Evolutionary conservation across 1,140 invertebrate species (phyloP), one percentile per base, ranked within the genome.

Genomic region (Conopomorpha cramerella): DNA sequence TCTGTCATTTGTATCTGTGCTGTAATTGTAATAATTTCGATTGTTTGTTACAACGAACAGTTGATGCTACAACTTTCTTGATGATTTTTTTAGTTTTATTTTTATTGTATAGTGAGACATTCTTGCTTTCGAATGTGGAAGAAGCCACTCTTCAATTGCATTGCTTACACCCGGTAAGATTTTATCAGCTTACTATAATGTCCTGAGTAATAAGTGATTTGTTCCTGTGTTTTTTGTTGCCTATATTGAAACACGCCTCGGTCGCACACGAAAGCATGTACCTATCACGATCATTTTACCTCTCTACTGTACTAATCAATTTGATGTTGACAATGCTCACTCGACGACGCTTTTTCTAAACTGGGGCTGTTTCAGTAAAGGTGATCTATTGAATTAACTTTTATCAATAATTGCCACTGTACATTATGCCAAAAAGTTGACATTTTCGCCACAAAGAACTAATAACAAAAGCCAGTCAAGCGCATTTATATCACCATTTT

Each of bases 121-220:
- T 51, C 53, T 76, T 64, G 65, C 71, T 76, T 76, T 68, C 61
- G 65, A 71, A 74, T 70, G 65, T 72, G 67, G 71, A 76, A 72
- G 71, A 76, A 76, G 71, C 72, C 67, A 76, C 64, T 72, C 71
- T 70, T 70, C 71, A 72, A 72, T 60, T 74, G 70, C 65, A 63
- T 72, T 74, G 70, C 70, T 74, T 74, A 74, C 70, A 74, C 67
- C 70, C 49, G 70, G 70, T 74, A 74, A 74, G 70, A 74, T 72
- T 68, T 58, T 63, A 66, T 70, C 63, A 72, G 70, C 70, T 74
- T 74, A 64, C 65, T 74, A 56, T 70, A 67, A 74, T 71, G 65
- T 70, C 70, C 70, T 74, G 54, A 66, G 58, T 71, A 61, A 70
- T 71, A 74, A 63, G 67, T 55, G 67, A 70, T 58, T 65, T 59